Evolutionary conservation across 2,888 invertebrate species (phyloP).

Genomic region (Plemyria rubiginata): DNA sequence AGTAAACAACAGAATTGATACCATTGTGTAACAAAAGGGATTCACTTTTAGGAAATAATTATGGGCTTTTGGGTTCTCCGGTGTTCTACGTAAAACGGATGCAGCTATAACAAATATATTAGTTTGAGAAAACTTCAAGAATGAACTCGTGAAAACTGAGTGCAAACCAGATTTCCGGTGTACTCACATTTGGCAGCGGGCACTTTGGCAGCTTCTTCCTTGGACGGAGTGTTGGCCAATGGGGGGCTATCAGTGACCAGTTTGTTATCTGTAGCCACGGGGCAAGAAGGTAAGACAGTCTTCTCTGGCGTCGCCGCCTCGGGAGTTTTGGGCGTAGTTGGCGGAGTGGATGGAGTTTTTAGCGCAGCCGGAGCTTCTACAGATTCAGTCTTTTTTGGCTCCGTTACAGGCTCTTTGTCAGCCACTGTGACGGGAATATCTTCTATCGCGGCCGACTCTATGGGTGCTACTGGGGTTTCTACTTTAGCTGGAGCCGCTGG

Average conservation of each 20-base stretch:
- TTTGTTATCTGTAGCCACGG: slow-evolving; percentile 37
- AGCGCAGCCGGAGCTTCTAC: slow-evolving; percentile 27
- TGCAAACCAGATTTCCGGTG: slow-evolving; percentile 75
- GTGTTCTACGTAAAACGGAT: slow-evolving; percentile 62
- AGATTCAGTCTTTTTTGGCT: slow-evolving; percentile 32
- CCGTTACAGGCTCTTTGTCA: slow-evolving; percentile 16
- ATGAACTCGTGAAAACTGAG: slow-evolving; percentile 76
- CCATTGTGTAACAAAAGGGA: not conserved
- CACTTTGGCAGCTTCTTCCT: slow-evolving; percentile 63
- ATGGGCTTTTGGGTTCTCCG: slow-evolving; percentile 9
- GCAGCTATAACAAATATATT: slow-evolving; percentile 70
- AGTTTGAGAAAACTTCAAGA: slow-evolving; percentile 81
- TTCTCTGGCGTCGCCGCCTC: slow-evolving; percentile 13
- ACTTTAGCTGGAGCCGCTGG: slow-evolving; percentile 36
- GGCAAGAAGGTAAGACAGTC: slow-evolving; percentile 24
- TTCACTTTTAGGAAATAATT: slow-evolving; percentile 3
- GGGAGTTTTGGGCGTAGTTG: slow-evolving; percentile 24
- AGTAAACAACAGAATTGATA: no score
- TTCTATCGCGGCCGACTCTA: slow-evolving; percentile 37
- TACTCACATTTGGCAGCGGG: slow-evolving; percentile 79
- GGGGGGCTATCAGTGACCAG: slow-evolving; percentile 69
- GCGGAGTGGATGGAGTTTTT: slow-evolving; percentile 23
- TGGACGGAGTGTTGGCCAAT: slow-evolving; percentile 72
- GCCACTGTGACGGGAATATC: slow-evolving; percentile 40
- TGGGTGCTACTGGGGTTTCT: slow-evolving; percentile 30